Evolutionary conservation across 53 echinoderm and acorn worm species (phyloP).

Genomic region (Henricia sp.): DNA sequence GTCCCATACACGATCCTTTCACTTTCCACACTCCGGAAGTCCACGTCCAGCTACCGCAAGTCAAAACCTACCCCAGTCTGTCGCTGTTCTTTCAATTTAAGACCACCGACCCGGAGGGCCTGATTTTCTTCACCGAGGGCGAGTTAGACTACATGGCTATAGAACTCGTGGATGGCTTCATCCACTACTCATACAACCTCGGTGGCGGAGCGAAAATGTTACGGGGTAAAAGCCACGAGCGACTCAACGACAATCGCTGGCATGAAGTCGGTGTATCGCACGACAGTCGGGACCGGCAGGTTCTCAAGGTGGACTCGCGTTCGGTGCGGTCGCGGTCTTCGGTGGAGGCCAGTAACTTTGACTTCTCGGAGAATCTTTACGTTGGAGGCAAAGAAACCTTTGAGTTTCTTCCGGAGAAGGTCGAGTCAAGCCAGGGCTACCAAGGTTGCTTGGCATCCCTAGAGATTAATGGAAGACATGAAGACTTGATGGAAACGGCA

Average conservation of each 20-base stretch:
- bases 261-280: conserved; percentile 93
- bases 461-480: conserved; percentile 79
- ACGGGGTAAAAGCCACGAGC: conserved; percentile 76
- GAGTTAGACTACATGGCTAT: conserved; percentile 84
- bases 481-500: conserved; percentile 73
- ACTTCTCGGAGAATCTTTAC: conserved; percentile 84
- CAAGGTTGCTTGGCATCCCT: conserved; percentile 95
- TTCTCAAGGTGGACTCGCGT: conserved; percentile 88
- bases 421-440: conserved; percentile 80
- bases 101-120: conserved; percentile 86
- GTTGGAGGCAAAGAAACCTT: conserved; percentile 77
- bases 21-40: conserved; percentile 89
- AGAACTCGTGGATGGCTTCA: conserved; percentile 80
- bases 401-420: conserved; percentile 67
- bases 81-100: conserved; percentile 94
- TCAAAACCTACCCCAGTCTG: conserved; percentile 76
- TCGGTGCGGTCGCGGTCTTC: conserved; percentile 62
- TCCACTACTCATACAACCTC: conserved; percentile 87
- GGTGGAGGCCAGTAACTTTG: conserved; percentile 68
- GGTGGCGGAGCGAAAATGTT: conserved; percentile 81
- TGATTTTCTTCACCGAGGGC: conserved; percentile 83
- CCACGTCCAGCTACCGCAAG: conserved; percentile 65
- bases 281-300: conserved; percentile 79
- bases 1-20: conserved; percentile 74
- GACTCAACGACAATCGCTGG: conserved; percentile 94